A percentile compares a stretch with the other conserved stretches of the same genome.
Conservation (phyloP, 2,888 invertebrate species). For the Sesia apiformis region DNA sequence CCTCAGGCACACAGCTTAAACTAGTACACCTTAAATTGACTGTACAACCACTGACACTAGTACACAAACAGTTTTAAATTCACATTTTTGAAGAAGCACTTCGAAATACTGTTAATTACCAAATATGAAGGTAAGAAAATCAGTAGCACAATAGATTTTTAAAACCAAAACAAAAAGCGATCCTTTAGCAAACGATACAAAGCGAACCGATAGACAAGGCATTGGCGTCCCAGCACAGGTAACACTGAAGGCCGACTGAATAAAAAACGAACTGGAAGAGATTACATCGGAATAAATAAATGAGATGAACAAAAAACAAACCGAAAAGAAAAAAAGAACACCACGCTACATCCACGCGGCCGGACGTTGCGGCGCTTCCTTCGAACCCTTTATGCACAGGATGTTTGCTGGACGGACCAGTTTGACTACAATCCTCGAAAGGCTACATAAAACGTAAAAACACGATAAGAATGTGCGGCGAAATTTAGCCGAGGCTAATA, state of each 20-base stretch:
- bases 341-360: slow-evolving; percentile 72
- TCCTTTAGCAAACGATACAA: slow-evolving; percentile 26
- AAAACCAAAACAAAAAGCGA: background rate
- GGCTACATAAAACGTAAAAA: background rate
- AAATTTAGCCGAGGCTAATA: no score
- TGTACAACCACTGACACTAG: no score
- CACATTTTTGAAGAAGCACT: no score
- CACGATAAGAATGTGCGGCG: background rate
- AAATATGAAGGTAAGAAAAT: background rate
- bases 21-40: no score
- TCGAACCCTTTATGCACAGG: slow-evolving; percentile 56
- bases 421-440: background rate
- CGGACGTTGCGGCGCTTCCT: slow-evolving; percentile 75
- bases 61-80: no score
- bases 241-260: slow-evolving; percentile 74
- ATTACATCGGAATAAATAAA: slow-evolving; percentile 76
- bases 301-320: slow-evolving; percentile 74
- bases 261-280: slow-evolving; percentile 74
- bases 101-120: background rate
- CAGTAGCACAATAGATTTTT: background rate
- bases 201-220: slow-evolving; percentile 37
- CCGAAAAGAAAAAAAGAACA: slow-evolving; percentile 66
- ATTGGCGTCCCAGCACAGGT: slow-evolving; percentile 68
- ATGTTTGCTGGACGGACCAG: slow-evolving; percentile 17
- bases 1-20: slow-evolving; percentile 20